Base-by-base conservation (phyloP, 2,797 vertebrate species). In the Hapalemur alaotrensis region DNA sequence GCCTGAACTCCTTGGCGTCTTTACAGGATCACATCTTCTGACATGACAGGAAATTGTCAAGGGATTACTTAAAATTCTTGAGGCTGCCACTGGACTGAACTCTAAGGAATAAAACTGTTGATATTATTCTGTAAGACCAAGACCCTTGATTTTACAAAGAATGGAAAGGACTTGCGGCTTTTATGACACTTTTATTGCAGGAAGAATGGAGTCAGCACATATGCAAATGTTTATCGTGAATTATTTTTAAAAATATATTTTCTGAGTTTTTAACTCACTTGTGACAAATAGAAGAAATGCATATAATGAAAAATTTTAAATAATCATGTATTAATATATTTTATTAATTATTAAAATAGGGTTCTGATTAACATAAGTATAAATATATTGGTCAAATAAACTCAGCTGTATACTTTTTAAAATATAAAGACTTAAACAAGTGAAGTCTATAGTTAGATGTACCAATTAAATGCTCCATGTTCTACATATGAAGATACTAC, bases 211-310 rank as follows among this genome's bases (percentile, higher is more conserved):
- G 43, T 93, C 65, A 97, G 32, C 12, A 65, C n/a, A 35, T 85
- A 82, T 9, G 6, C 63, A 93, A 25, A 84, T 96, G 12, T 92
- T 87, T 75, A 23, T 75, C 9, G 15, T 86, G 20, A 67, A 63
- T 69, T 70, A 41, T 46, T 76, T 85, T 67, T 54, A 23, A 38
- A 14, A 22, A 35, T 28, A 22, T 41, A 41, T 92, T 93, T 89
- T 78, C 85, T 82, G 59, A 89, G 48, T n/a, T 57, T 95, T 96
- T 93, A 92, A 80, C n/a, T 94, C 30, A 78, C 10, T 32, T 88
- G 14, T 80, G 88, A 69, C 7, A 76, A 75, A 76, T 48, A 25
- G 83, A 81, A 72, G 32, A 95, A 86, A 75, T 76, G 70, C 70
- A 72, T 63, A 8, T 80, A 76, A 87, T 59, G 32, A 87, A 79